Base-by-base conservation (phyloP, 2,797 vertebrate species). In the Morelia viridis region DNA sequence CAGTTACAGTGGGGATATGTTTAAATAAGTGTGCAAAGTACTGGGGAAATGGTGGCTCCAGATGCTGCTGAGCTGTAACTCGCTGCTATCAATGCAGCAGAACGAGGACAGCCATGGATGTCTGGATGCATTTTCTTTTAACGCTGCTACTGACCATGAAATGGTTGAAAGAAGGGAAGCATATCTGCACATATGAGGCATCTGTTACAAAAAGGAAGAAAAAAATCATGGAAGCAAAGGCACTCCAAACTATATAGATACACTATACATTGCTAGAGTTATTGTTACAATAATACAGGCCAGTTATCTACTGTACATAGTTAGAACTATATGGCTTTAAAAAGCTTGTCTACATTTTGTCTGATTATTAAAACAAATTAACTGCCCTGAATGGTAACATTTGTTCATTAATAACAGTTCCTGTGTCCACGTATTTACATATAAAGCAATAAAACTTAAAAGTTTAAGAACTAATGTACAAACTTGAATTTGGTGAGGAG, bases 191-290 rank as follows among this genome's bases (percentile, higher is more conserved):
- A 89, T 26, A 58, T 91, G 96, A 96, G 91, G 94, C 90, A 12
- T 89, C 24, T 90, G 24, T 96, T 96, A 96, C 96, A 97, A 97
- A 94, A 91, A 93, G 90, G 31, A 90, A 89, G 83, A 91, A 93
- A 94, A 97, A 97, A 97, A 98, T 98, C 98, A 98, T 98, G 98
- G 98, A 99, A 99, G 98, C 98, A 98, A 99, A 99, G 99, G 99
- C 99, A 99, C 99, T 99, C 99, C 98, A 99, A 99, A 99, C 99
- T 99, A 99, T 99, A 99, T 99, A 98, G 98, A 99, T 99, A 99
- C 98, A 99, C 99, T 99, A 99, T 99, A 99, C 98, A 99, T 98
- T 97, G 98, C 98, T 99, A 99, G 97, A 97, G 98, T 98, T 99
- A 98, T 99, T 98, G 98, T 98, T 99, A 99, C 98, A 99, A 98